These are phyloP conservation scores for Cephus pulcher DNA, from an alignment of 2,888 invertebrate genomes.

Conservation along the genomic window DNA sequence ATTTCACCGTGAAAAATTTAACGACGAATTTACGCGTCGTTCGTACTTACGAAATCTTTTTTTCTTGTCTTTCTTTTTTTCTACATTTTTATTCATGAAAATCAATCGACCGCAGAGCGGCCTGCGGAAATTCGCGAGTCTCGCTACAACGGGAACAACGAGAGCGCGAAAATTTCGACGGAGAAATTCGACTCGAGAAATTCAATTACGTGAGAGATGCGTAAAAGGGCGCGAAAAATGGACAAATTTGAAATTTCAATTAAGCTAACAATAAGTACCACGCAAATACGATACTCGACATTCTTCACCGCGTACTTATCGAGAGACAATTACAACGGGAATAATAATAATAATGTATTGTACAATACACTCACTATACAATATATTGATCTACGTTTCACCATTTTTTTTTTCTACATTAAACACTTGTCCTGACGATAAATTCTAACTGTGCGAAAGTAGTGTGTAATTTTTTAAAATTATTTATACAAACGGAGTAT, in stretches of 20 bases:
- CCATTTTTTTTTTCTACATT: slow-evolving; percentile 16
- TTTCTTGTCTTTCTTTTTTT: not conserved
- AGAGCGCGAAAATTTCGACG: not conserved
- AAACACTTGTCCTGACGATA: slow-evolving; percentile 17
- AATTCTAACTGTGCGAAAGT: slow-evolving; percentile 46
- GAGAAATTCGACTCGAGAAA: not conserved
- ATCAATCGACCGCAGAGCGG: not conserved
- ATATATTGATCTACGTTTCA: slow-evolving; percentile 22
- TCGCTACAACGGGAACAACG: not conserved
- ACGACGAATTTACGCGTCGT: not conserved
- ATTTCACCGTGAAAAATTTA: not conserved
- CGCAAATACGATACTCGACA: not conserved
- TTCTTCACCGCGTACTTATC: slow-evolving; percentile 1
- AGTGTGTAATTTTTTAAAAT: not conserved
- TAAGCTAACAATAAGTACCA: not conserved
- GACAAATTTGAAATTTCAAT: not conserved
- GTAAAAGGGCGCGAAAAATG: not conserved
- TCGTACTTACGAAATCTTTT: not conserved
- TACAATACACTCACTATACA: slow-evolving; percentile 37
- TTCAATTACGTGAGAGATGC: not conserved
- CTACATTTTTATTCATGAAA: not conserved
- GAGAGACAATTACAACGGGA: slow-evolving; percentile 1
- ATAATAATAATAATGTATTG: slow-evolving; percentile 16
- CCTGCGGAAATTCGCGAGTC: not conserved
- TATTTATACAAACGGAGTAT: not conserved